Conservation (phyloP, 2,797 vertebrate genomes). For the Helostoma temminkii region DNA sequence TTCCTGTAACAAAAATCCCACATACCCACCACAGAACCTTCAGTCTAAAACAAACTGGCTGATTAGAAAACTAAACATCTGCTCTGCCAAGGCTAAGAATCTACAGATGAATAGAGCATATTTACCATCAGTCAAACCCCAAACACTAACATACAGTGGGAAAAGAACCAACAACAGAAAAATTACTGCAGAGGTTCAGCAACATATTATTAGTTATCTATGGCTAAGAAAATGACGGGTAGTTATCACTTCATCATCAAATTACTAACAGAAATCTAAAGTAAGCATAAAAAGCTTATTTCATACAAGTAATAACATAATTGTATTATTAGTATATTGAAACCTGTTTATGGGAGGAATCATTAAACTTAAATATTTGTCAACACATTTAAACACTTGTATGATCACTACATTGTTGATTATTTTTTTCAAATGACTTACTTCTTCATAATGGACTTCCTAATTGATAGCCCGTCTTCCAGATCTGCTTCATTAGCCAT, state of each 20-base stretch:
- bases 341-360: neutral
- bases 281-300: neutral
- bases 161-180: neutral
- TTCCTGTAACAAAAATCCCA: constrained; percentile 66
- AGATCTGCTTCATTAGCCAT: constrained; percentile 99
- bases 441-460: constrained; percentile 95
- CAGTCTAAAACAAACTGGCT: constrained; percentile 23
- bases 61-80: constrained; percentile 57
- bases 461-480: constrained; percentile 94
- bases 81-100: constrained; percentile 18
- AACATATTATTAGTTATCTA: constrained; percentile 3
- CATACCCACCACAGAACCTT: constrained; percentile 50
- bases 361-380: neutral
- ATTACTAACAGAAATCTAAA: neutral
- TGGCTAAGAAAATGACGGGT: neutral
- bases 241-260: constrained; percentile 1
- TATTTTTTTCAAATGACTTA: constrained; percentile 76
- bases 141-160: neutral
- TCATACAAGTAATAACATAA: neutral
- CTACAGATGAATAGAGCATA: constrained; percentile 7
- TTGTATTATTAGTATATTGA: neutral
- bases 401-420: neutral
- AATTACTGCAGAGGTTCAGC: neutral
- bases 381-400: neutral
- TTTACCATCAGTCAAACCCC: constrained; percentile 26